These are phyloP conservation scores for Leptopilina syphax DNA, from an alignment of 2,888 invertebrate species.

Conservation along the genomic window DNA sequence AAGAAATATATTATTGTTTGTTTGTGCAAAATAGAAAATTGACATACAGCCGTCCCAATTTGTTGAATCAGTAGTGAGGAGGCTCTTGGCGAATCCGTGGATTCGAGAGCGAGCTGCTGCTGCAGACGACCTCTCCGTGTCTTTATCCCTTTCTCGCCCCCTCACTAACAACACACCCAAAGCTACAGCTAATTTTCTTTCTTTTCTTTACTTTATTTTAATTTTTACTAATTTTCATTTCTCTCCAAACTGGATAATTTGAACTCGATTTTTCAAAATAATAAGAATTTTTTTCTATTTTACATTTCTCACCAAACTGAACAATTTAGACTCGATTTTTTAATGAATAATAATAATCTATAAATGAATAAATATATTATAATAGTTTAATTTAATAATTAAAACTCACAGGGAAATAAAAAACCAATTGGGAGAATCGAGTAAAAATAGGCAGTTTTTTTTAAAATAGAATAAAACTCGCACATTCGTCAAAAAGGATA, in stretches of 20 bases:
- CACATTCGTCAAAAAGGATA: too few relatives aligned
- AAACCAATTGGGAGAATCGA: too few relatives aligned
- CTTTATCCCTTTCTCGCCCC: slow-evolving; percentile 78
- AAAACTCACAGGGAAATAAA: too few relatives aligned
- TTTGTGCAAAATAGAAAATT: slow-evolving; percentile 57
- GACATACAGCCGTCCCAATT: slow-evolving; percentile 76
- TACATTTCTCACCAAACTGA: too few relatives aligned
- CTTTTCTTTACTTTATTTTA: slow-evolving; percentile 9
- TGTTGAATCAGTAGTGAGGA: slow-evolving; percentile 76
- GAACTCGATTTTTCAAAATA: slow-evolving; percentile 24
- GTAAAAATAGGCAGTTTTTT: too few relatives aligned
- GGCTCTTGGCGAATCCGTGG: slow-evolving; percentile 82
- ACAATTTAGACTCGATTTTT: too few relatives aligned
- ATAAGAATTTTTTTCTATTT: background rate
- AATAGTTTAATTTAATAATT: too few relatives aligned
- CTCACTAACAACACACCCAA: slow-evolving; percentile 72
- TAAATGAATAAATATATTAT: too few relatives aligned
- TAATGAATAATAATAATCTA: too few relatives aligned
- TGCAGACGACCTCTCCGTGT: slow-evolving; percentile 81
- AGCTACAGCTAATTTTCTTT: slow-evolving; percentile 66
- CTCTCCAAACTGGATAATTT: slow-evolving; percentile 9
- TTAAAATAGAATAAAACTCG: too few relatives aligned
- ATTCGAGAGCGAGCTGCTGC: slow-evolving; percentile 82
- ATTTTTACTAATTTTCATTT: background rate
- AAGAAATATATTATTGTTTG: slow-evolving; percentile 13